Evolutionary conservation across 2,113 vertebrate genomes (phyloP), one percentile per base, ranked within the genome.

Genomic region (Antennarius striatus): DNA sequence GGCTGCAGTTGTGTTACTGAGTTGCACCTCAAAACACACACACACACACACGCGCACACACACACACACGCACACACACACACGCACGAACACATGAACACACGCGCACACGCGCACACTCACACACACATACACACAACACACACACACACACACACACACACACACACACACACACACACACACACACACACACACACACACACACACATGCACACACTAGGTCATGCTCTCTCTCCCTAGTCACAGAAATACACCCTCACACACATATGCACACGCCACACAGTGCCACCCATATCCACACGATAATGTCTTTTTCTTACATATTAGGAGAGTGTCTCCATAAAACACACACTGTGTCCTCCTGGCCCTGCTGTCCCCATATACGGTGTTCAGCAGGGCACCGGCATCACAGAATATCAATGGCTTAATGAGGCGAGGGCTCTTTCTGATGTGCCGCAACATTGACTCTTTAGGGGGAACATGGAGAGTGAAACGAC

Each of bases 371-470:
- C 72, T 59, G 57, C 75, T 85, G 73, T 87, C 85, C 86, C 83
- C 83, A 78, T 83, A 84, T 81, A 79, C 74, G 85, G 79, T 79
- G 82, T 90, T 85, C 90, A 90, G 87, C 87, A 82, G 82, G 87
- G 76, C 73, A 69, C 84, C 85, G 10, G 78, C 85, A 86, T 87
- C 79, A 74, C 66, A 82, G 85, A 91, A 90, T 91, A 91, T 91
- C 88, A 91, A 90, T 91, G 88, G 89, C 68, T 86, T 91, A 91
- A 92, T 93, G 92, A 92, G 89, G 86, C 88, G 79, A 79, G 75
- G 76, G 83, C 87, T 88, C 88, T 92, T 91, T 89, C 89, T 83
- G 88, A 91, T 85, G 88, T 82, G 68, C 86, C 56, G 88, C 88
- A 80, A 89, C 89, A 90, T 92, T 89, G 88, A 91, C 85, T 88